Evolutionary conservation across 2,888 invertebrate species (phyloP), one percentile per base, ranked within the genome.

Genomic region (Drosophila nigricruria): DNA sequence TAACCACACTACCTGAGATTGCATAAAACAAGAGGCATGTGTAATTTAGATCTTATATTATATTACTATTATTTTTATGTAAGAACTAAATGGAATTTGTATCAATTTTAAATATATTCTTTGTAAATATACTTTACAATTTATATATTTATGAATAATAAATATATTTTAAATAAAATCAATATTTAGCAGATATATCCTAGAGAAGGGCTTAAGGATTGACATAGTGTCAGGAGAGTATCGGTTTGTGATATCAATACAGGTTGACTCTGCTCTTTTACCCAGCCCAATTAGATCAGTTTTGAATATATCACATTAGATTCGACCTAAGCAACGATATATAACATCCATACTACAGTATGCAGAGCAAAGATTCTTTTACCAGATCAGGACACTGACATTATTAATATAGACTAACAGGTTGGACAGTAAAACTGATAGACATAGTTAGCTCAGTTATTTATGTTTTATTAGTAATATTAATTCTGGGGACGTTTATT

Each of bases 1-100:
- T 93, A 98, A 94, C 96, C 97, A 97, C 94, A 96, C 95, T 79
- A 97, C 97, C 97, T 97, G 94, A 88, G 84, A 91, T 92, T 73
- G 82, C 77, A 80, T 76, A 79, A 59, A 86, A 81, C 74, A 68
- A 62, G 63, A 82, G 47, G 68, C 78, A 54, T 53, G 64, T 66
- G 64, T 56, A 54, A 59, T 47, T 45, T 52, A 52, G 25, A 70
- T 36, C 47, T 45, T 45, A 45, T 45, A 45, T 25, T 45, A 25
- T n/a, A 45, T n/a, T 45, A n/a, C 5, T 16, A 1, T 43, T 40
- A 18, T 1, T 42, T 18, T 40, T 45, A 45, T 16, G 6, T 23
- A 16, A 43, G 14, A 23, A 23, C 6, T 23, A 18, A 10, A n/a
- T n/a, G n/a, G n/a, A n/a, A n/a, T n/a, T n/a, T n/a, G n/a, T n/a